Conservation (phyloP, 2,113 vertebrate species). For the Hippocampus comes region DNA sequence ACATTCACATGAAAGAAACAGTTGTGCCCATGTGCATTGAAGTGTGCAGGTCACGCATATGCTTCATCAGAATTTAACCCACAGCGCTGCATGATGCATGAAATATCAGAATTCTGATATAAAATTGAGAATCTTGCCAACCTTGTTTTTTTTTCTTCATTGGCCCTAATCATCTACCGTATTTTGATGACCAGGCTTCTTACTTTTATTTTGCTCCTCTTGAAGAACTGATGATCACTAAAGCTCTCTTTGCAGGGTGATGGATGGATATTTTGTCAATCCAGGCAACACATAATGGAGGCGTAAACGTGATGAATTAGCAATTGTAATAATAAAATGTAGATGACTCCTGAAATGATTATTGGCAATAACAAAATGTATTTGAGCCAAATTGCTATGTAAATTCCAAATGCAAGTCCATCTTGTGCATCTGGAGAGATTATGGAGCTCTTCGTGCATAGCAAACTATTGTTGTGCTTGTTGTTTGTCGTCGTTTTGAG, state of each 20-base stretch:
- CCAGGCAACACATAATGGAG: conserved; percentile 2
- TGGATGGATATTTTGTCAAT: background rate
- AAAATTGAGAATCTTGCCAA: too few relatives aligned
- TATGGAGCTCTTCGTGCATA: background rate
- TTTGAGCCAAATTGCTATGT: background rate
- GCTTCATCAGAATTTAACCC: background rate
- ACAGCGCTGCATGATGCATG: background rate
- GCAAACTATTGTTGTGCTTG: background rate
- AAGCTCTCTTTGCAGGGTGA: conserved; percentile 25
- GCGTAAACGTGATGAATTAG: conserved; percentile 26
- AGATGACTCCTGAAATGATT: conserved; percentile 3
- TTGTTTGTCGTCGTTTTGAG: background rate
- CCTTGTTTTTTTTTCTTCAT: too few relatives aligned
- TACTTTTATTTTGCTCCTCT: background rate
- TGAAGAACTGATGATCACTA: background rate
- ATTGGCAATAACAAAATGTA: conserved; percentile 2
- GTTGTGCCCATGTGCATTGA: background rate
- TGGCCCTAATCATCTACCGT: too few relatives aligned
- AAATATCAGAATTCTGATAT: too few relatives aligned
- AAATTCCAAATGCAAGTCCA: conserved; percentile 21
- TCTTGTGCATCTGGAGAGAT: conserved; percentile 29
- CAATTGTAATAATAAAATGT: conserved; percentile 6
- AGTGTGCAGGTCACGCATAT: background rate
- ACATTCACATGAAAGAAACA: conserved; percentile 30
- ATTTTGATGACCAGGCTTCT: background rate